Conservation (phyloP, 1,140 invertebrate genomes). For the Ruditapes philippinarum region DNA sequence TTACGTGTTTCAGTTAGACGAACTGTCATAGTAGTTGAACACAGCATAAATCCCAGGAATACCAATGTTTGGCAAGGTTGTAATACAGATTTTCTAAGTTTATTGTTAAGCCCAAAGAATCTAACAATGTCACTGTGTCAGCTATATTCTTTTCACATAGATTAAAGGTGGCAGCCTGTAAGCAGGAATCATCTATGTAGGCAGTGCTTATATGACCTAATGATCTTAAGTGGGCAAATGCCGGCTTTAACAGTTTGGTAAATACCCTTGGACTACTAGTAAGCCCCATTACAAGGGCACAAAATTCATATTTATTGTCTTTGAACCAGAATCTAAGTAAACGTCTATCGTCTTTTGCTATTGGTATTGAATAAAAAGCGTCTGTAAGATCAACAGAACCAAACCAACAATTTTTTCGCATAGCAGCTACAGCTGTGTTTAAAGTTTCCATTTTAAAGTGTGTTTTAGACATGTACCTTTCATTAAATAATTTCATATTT, state of each 20-base stretch:
- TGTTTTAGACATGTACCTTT: background rate
- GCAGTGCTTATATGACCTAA: conserved; percentile 8
- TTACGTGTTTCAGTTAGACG: no score
- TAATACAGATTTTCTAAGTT: background rate
- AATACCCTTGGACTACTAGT: conserved; percentile 18
- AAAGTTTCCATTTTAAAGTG: conserved; percentile 41
- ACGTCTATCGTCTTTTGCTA: background rate
- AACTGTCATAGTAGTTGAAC: background rate
- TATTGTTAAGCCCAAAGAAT: conserved; percentile 15
- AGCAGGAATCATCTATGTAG: conserved; percentile 14
- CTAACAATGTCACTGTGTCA: conserved; percentile 6
- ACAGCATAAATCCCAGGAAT: background rate
- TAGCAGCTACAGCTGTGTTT: background rate
- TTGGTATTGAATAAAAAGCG: conserved; percentile 22
- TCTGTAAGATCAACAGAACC: conserved; percentile 13
- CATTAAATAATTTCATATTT: conserved; percentile 32
- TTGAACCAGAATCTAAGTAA: conserved; percentile 5
- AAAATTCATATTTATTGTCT: conserved; percentile 24
- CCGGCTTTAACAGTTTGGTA: conserved; percentile 17
- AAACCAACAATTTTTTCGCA: conserved; percentile 26
- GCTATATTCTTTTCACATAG: conserved; percentile 2
- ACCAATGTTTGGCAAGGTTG: background rate
- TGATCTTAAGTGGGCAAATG: conserved; percentile 4
- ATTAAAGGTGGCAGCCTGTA: background rate
- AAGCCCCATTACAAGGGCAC: conserved; percentile 1